Base-by-base conservation (phyloP, 2,113 vertebrate genomes). In the Protobothrops mucrosquamatus region DNA sequence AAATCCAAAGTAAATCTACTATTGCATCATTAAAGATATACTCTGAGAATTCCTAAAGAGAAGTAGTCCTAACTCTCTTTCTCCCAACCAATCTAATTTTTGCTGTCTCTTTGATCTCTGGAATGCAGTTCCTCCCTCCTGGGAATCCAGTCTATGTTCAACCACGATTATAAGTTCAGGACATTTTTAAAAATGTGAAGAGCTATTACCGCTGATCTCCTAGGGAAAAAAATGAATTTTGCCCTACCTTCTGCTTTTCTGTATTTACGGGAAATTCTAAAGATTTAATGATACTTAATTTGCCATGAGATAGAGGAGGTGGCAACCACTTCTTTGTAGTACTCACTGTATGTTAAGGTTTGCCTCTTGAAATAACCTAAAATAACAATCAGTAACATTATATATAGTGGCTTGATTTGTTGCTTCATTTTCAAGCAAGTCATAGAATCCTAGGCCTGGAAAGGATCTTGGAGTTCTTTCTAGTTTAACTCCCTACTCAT, bases 371-470 rank as follows among this genome's bases (percentile, higher is more conserved):
- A 95, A 89, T 88, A 87, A 90, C 94, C 54, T 90, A 6, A 7
- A 91, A 18, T 88, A 94, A 93, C 89, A 92, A 93, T 92, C 29
- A 22, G 85, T 89, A 85, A 89, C 89, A 88, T 3, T 29, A 74
- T 92, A 90, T 92, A 94, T 0, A 48, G 69, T 24, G 24, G 92
- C 20, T 96, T 94, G 92, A 93, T 95, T 90, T 94, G 15, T 81
- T 74, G 87, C 91, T 51, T 91, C 85, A 92, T 92, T 92, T 92
- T 92, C 43, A 94, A 94, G 91, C 89, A 0, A 0, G 93, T 69
- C 64, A 69, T 15, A 34, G 29, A 69, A n/a, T 34, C 29, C 12
- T 34, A 69, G n/a, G 29, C 29, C 64, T 69, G 29, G 29, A n/a
- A 69, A 69, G 64, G 64, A 69, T 15, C 12, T 15, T 69, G 64